Percentiles rank a stretch among this genome's conserved stretches.
These are phyloP conservation scores for Sclerurus mexicanus DNA, from an alignment of 2,113 vertebrate species.

Conservation along the genomic window DNA sequence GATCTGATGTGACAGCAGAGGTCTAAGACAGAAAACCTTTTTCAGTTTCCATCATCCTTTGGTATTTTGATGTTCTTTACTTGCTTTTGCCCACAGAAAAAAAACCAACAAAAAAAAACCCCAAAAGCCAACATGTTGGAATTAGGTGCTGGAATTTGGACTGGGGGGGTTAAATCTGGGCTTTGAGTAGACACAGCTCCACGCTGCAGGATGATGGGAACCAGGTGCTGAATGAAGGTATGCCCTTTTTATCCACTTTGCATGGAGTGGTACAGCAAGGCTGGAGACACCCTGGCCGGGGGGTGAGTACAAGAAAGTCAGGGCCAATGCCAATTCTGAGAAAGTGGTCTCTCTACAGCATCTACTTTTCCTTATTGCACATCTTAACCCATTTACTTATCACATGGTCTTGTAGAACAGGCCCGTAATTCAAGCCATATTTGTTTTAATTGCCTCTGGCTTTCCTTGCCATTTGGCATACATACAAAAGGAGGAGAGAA, in stretches of 20 bases:
- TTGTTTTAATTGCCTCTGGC: conserved; percentile 24
- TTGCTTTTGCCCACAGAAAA: not conserved
- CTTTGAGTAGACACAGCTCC: not conserved
- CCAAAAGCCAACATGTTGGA: too few relatives aligned
- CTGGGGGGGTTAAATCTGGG: not conserved
- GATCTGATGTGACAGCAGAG: not conserved
- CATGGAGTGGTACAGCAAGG: too few relatives aligned
- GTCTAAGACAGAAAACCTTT: not conserved
- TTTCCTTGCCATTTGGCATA: not conserved
- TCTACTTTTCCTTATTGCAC: not conserved
- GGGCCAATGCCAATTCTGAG: not conserved
- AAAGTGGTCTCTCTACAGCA: not conserved
- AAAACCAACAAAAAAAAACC: too few relatives aligned
- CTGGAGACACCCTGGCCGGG: not conserved
- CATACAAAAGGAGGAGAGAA: not conserved
- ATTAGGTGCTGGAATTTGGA: not conserved
- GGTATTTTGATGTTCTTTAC: not conserved
- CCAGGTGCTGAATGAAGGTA: not conserved
- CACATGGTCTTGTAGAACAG: not conserved
- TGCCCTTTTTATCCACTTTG: not conserved
- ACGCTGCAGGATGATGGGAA: fast-evolving
- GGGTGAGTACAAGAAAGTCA: not conserved
- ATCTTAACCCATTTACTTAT: not conserved
- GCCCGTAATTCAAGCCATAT: conserved; percentile 16
- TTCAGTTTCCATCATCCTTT: not conserved